Conservation (phyloP, 2,888 invertebrate species). For the Eretmocerus hayati region DNA sequence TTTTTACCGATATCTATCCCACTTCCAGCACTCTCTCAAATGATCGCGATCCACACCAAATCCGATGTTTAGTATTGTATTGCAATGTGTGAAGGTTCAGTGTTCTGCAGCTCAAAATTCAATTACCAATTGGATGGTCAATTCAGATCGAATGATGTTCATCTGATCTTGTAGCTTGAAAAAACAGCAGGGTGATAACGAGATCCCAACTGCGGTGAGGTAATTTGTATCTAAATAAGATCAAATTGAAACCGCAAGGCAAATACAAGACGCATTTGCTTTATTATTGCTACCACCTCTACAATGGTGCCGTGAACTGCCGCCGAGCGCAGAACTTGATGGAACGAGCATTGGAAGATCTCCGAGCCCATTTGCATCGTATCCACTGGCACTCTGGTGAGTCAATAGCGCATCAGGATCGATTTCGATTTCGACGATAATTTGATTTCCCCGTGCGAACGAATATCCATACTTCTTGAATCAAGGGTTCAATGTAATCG, state of each 20-base stretch:
- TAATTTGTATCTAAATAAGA: conserved; percentile 46
- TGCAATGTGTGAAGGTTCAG: too few relatives aligned
- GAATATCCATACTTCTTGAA: conserved; percentile 2
- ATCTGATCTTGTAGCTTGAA: conserved; percentile 4
- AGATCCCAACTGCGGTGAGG: conserved; percentile 26
- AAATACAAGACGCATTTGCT: conserved; percentile 36
- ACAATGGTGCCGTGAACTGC: neutral
- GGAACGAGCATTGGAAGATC: conserved; percentile 2
- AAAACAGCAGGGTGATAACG: conserved; percentile 25
- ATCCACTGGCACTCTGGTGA: neutral
- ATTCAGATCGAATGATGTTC: conserved; percentile 5
- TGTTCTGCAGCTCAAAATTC: neutral
- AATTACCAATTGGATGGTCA: too few relatives aligned
- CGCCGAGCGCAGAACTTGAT: conserved; percentile 3
- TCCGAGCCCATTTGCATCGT: conserved; percentile 7
- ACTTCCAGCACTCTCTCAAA: too few relatives aligned
- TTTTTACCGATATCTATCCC: too few relatives aligned
- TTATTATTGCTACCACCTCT: neutral
- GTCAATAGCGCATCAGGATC: conserved; percentile 10
- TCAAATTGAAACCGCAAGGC: conserved; percentile 43
- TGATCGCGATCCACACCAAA: too few relatives aligned
- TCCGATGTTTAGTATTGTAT: too few relatives aligned
- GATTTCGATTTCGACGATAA: conserved; percentile 26
- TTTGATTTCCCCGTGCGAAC: conserved; percentile 26
- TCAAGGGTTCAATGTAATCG: conserved; percentile 13